Base-by-base conservation (phyloP, 2,113 vertebrate genomes). In the Donacobius atricapilla region DNA sequence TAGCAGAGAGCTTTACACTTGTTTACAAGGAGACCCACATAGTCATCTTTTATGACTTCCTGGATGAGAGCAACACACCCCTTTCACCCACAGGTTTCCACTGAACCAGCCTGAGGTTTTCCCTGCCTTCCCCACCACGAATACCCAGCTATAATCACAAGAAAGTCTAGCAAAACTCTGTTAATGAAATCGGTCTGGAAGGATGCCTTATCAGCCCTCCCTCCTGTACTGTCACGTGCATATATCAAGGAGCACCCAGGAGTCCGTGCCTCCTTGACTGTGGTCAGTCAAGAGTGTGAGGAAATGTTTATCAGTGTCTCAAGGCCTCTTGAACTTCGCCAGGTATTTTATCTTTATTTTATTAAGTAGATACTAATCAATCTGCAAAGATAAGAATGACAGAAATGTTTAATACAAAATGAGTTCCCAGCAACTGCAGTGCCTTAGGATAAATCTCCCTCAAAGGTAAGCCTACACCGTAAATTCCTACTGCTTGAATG, bases 401-500 rank as follows among this genome's bases (percentile, higher is more conserved):
- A 70, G 9, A 37, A 24, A 40, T 18, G 23, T 69, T 91, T 68
- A 35, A 48, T 33, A 65, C 21, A 65, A 39, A 57, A 35, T 8
- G 15, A 35, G 57, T 35, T 87, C 63, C 39, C 60, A 89, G 39
- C 27, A 86, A 73, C 71, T 65, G 39, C 13, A 80, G 45, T 30
- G 40, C 66, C 37, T 80, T 50, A 11, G 18, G 79, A 83, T 57
- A 83, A 71, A 37, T 14, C 20, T 82, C 40, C 28, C 37, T 70
- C 83, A 54, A 80, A 94, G 75, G 27, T 65, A 70, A 87, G 33
- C 31, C 51, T 69, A 88, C 40, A 58, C 8, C 37, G 9, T 94
- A 93, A 95, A 95, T 56, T 70, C 17, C 53, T 53, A 58, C 69
- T 80, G 79, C 70, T 85, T 83, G 21, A 65, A 93, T 37, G 64